phyloP scores from a whole-genome alignment of 1,140 invertebrate species.

The Palaemon carinicauda region DNA sequence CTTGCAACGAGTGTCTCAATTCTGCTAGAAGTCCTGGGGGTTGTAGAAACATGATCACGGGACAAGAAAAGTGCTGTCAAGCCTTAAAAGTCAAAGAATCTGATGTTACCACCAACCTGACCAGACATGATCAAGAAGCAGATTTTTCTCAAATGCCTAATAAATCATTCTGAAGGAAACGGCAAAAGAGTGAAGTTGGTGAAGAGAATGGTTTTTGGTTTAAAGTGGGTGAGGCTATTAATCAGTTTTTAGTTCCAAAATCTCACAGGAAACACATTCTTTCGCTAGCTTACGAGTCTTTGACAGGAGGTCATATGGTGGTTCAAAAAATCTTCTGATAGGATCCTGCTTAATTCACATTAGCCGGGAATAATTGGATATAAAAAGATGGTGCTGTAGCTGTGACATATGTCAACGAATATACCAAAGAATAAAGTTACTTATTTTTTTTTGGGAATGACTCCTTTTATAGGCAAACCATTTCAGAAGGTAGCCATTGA shows the following conservation, averaged over 20 bases:
- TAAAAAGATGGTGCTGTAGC: not conserved
- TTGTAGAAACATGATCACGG: no score
- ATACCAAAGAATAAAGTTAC: not conserved
- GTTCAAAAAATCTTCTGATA: not conserved
- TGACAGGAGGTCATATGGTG: not conserved
- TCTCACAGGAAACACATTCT: not conserved
- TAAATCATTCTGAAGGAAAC: not conserved
- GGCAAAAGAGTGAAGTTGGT: not conserved
- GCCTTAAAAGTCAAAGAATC: no score
- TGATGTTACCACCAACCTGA: no score
- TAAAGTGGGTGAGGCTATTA: not conserved
- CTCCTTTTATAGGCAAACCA: no score
- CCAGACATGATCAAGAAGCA: no score
- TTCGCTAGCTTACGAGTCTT: not conserved
- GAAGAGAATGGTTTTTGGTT: not conserved
- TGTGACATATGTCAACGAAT: not conserved
- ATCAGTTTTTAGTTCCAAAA: not conserved
- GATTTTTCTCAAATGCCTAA: no score
- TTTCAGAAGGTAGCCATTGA: slow-evolving; percentile 1
- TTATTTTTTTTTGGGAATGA: not conserved
- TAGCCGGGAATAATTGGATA: not conserved
- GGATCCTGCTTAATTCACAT: not conserved
- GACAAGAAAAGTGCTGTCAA: no score
- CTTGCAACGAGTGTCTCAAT: no score
- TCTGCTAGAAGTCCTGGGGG: no score